Base-by-base conservation (phyloP, 2,888 invertebrate genomes). In the Macrostomum cliftonense region DNA sequence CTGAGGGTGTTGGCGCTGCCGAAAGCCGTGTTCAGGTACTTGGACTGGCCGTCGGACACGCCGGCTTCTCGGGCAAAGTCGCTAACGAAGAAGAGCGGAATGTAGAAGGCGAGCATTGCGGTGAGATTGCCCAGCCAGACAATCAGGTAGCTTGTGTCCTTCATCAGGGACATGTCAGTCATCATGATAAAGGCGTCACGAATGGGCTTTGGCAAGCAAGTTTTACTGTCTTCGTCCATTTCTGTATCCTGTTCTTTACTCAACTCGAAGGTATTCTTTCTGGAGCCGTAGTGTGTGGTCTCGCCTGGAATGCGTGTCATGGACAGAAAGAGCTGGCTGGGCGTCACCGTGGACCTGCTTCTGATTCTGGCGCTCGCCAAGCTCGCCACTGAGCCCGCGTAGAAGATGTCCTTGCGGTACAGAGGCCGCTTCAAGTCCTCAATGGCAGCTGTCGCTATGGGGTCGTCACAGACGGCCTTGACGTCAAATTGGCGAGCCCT, bases 401-500 rank as follows among this genome's bases (percentile, higher is more conserved):
- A 93, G 75, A 95, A 93, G 63, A 93, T 91, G 71, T 95, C 95
- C 65, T 89, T 88, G 47, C 89, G 77, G 9, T 88, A 88, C 72
- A 93, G 72, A 2, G 91, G 91, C 16, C 88, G 78, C 14, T 39
- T 13, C 17, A 17, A 46, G 38, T 46, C 46, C 5, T 14, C 45
- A 2, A 40, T 19, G 16, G 20, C 16, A 2, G 40, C 16, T 9
- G 20, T 43, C 5, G n/a, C n/a, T n/a, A 21, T n/a, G 14, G 43
- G 14, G 17, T 43, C 43, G 17, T 21, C 28, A 17, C 14, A n/a
- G 9, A 43, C 14, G 2, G 43, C 28, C 14, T 21, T 17, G n/a
- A 43, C 21, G 17, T 43, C 28, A n/a, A 14, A 14, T n/a, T 17
- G 16, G 17, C 40, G 17, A 2, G 40, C 40, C 40, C 40, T 2